A percentile compares a stretch with the other conserved stretches of the same genome.
phyloP scores from a whole-genome alignment of 2,797 vertebrate genomes.

The Karalla daura region DNA sequence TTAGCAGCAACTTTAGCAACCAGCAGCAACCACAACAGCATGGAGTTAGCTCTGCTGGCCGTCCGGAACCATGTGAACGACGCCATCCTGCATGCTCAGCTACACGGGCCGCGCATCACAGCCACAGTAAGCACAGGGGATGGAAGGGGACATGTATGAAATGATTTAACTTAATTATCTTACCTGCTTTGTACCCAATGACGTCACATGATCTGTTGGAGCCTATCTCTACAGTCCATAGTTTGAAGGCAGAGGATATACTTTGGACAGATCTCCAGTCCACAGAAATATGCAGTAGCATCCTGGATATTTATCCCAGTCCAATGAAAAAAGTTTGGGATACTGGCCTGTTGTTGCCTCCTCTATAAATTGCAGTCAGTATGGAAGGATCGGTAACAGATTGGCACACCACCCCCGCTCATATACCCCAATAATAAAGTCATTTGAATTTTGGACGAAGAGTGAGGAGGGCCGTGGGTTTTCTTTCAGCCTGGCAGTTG shows the following conservation, averaged over 20 bases:
- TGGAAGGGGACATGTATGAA: too few relatives aligned
- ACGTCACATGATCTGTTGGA: too few relatives aligned
- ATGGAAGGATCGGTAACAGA: not conserved
- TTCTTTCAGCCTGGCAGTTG: slow-evolving; percentile 65
- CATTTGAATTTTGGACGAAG: slow-evolving; percentile 70
- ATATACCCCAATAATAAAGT: slow-evolving; percentile 61
- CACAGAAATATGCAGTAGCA: too few relatives aligned
- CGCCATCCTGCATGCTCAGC: slow-evolving; percentile 88
- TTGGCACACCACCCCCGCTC: slow-evolving; percentile 19
- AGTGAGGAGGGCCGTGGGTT: slow-evolving; percentile 59
- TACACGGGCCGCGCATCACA: slow-evolving; percentile 88
- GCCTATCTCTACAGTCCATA: too few relatives aligned
- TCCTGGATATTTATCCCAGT: not conserved
- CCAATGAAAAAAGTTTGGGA: not conserved
- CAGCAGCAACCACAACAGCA: slow-evolving; percentile 83
- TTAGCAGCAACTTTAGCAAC: slow-evolving; percentile 85
- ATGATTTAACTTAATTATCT: not conserved
- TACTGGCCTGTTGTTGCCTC: not conserved
- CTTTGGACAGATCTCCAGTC: too few relatives aligned
- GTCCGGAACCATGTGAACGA: slow-evolving; percentile 87
- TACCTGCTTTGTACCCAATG: too few relatives aligned
- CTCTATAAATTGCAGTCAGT: not conserved
- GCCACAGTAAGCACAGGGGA: slow-evolving; percentile 83
- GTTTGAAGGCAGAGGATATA: too few relatives aligned
- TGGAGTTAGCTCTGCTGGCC: slow-evolving; percentile 85